phyloP scores from a whole-genome alignment of 2,888 invertebrate species.

The Cynaeus angustus region DNA sequence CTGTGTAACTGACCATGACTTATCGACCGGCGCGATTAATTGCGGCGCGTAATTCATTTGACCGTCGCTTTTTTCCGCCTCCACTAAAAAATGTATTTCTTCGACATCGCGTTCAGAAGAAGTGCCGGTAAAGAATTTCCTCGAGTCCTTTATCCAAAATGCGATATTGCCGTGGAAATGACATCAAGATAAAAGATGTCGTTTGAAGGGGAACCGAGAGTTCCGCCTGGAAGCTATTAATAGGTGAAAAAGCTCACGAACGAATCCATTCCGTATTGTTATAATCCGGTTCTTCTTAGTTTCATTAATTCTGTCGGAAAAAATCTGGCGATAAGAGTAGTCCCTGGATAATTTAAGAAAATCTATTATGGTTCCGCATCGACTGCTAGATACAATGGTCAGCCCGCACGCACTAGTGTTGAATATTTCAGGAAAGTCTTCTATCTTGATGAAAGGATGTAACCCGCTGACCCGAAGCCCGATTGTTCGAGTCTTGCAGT shows the following conservation, averaged over 20 bases:
- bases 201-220: constrained; percentile 41
- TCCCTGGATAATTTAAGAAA: constrained; percentile 20
- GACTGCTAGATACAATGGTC: constrained; percentile 28
- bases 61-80: not conserved
- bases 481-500: constrained; percentile 42
- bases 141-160: constrained; percentile 44
- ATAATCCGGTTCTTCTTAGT: constrained; percentile 26
- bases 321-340: constrained; percentile 19
- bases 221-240: constrained; percentile 34
- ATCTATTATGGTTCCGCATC: constrained; percentile 33
- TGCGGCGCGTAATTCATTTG: constrained; percentile 20
- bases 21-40: constrained; percentile 2
- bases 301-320: constrained; percentile 16
- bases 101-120: constrained; percentile 28
- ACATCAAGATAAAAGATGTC: constrained; percentile 46
- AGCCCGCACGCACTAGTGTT: constrained; percentile 35
- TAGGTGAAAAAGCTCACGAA: constrained; percentile 39
- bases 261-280: constrained; percentile 37
- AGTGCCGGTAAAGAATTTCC: constrained; percentile 40
- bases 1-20: no score
- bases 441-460: constrained; percentile 28
- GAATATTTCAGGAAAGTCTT: constrained; percentile 28
- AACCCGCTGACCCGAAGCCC: constrained; percentile 41
- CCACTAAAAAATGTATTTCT: constrained; percentile 7
- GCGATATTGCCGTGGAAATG: constrained; percentile 45